A percentile compares a stretch with the other conserved stretches of the same genome.
Evolutionary conservation across 2,113 vertebrate genomes (phyloP).

Genomic region (Syrrhaptes paradoxus): DNA sequence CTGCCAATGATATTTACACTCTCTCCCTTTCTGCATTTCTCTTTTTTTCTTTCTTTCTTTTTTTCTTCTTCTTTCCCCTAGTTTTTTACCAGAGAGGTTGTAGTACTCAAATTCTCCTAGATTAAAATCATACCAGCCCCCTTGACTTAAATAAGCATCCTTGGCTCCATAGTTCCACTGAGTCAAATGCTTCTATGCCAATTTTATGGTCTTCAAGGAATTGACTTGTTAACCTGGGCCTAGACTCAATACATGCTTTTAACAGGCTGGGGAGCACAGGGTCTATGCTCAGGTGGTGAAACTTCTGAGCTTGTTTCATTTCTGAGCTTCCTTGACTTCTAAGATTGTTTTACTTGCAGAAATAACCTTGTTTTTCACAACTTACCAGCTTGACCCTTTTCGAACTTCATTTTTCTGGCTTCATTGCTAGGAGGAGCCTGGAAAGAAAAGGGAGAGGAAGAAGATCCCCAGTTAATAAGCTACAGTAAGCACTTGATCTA

Average conservation of each 20-base stretch:
- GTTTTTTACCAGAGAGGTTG: not conserved
- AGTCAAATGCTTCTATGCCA: not conserved
- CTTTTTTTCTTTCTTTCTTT: not conserved
- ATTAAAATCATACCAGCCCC: not conserved
- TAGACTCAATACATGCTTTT: not conserved
- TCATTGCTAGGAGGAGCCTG: not conserved
- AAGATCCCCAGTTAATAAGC: not conserved
- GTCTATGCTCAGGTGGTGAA: not conserved
- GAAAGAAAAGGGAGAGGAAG: not conserved
- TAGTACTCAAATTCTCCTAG: not conserved
- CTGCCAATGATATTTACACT: slow-evolving; percentile 23
- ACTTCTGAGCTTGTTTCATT: not conserved
- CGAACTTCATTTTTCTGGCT: not conserved
- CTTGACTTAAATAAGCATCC: not conserved
- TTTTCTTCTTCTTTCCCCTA: not conserved
- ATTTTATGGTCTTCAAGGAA: not conserved
- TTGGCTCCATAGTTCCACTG: not conserved
- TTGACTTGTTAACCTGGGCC: not conserved
- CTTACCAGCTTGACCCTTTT: not conserved
- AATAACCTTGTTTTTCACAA: not conserved
- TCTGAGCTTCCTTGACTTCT: not conserved
- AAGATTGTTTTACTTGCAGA: not conserved
- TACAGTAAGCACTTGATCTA: not conserved
- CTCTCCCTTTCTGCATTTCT: not conserved
- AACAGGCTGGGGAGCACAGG: not conserved